phyloP scores from a whole-genome alignment of 2,888 invertebrate genomes.

The Cheilosia pagana region DNA sequence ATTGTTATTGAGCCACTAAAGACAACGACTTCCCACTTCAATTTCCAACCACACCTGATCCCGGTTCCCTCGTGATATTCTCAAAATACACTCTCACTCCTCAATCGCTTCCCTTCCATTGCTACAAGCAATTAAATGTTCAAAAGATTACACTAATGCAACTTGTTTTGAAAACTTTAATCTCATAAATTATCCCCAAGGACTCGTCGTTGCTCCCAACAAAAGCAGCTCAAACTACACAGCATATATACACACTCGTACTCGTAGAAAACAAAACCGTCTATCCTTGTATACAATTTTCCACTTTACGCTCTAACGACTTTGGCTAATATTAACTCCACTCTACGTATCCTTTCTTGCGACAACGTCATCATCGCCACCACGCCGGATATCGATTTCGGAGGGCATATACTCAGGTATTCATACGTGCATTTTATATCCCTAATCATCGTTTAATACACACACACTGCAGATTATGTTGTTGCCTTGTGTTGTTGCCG shows the following conservation, averaged over 20 bases:
- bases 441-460: constrained; percentile 70
- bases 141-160: constrained; percentile 68
- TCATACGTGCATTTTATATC: constrained; percentile 73
- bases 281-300: constrained; percentile 59
- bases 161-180: constrained; percentile 57
- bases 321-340: constrained; percentile 65
- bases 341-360: constrained; percentile 37
- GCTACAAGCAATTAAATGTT: constrained; percentile 52
- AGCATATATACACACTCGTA: not conserved
- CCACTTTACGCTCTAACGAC: constrained; percentile 65
- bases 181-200: constrained; percentile 60
- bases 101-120: not conserved
- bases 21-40: not conserved
- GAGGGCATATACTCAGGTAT: constrained; percentile 51
- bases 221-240: not conserved
- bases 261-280: constrained; percentile 32
- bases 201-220: constrained; percentile 9
- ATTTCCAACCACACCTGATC: constrained; percentile 13
- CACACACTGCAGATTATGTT: constrained; percentile 60
- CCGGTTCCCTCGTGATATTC: not conserved
- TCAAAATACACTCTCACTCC: not conserved
- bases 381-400: constrained; percentile 60
- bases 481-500: constrained; percentile 60
- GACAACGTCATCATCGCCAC: constrained; percentile 51
- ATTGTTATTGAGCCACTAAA: too few species aligned